Base-by-base conservation (phyloP, 1,140 invertebrate genomes). In the Rhopalosiphum padi region DNA sequence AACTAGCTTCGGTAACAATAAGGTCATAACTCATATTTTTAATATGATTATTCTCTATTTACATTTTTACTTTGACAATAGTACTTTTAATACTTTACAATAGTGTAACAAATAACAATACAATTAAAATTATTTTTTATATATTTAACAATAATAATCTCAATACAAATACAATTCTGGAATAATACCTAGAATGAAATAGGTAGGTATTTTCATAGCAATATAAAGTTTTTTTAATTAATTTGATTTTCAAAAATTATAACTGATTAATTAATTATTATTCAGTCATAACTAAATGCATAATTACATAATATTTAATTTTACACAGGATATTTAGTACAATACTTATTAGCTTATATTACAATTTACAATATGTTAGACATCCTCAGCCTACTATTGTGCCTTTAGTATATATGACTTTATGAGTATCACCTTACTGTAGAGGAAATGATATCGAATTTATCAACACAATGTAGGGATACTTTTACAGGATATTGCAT, bases 401-500 rank as follows among this genome's bases (percentile, higher is more conserved):
- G 55, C n/a, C 6, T 60, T 90, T 60, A 3, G 15, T 68, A 68
- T 35, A 25, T 41, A 53, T 89, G 3, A 41, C 41, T 41, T 2
- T 41, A 60, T 82, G 8, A 51, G n/a, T 91, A 93, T 93, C 82
- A 23, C 25, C 91, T 93, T 93, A 93, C 91, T 43, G 22, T 2
- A 41, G 51, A 55, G 91, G 91, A 93, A 93, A 93, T 86, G 82
- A 43, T 93, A 93, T 93, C 91, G 30, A 93, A 93, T 93, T 93
- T 93, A 93, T 93, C 91, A 93, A 83, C 82, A 85, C 91, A 93
- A 93, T 93, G 91, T 51, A 43, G 82, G 48, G 91, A 85, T 93
- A 93, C 77, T 53, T 85, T 93, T 86, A 93, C 91, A 93, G 91
- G 77, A 93, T 86, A 93, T 93, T 93, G 91, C 91, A 41, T 93